A percentile compares a stretch with the other conserved stretches of the same genome.
Conservation (phyloP, 2,113 vertebrate genomes). For the Orycteropus afer region DNA sequence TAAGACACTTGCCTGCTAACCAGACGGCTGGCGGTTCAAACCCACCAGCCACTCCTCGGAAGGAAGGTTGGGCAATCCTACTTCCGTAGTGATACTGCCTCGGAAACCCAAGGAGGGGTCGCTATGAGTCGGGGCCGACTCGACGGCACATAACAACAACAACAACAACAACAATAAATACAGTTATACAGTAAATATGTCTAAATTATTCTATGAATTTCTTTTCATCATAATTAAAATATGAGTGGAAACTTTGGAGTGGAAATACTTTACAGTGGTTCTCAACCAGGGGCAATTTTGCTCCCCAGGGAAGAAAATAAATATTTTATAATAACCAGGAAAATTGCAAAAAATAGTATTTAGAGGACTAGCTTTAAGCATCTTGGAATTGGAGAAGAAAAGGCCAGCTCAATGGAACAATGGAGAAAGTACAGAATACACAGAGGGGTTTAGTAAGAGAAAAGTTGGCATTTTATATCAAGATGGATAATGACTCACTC, state of each 20-base stretch:
- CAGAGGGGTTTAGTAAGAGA: not conserved
- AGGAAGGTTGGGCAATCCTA: no score
- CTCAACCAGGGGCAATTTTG: not conserved
- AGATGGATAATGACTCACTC: not conserved
- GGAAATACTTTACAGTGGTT: not conserved
- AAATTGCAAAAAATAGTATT: not conserved
- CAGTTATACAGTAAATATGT: not conserved
- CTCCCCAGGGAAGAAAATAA: not conserved
- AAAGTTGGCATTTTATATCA: not conserved
- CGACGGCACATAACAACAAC: no score
- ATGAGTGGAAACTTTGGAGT: not conserved
- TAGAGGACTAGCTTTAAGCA: not conserved
- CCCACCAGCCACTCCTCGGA: no score
- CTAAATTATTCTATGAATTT: not conserved
- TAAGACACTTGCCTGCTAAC: no score
- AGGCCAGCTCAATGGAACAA: not conserved
- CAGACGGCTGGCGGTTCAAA: no score
- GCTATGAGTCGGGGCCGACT: no score
- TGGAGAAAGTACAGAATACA: not conserved
- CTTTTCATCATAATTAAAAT: slow-evolving; percentile 1
- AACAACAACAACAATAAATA: no score
- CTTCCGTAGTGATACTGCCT: no score
- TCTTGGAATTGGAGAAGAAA: not conserved
- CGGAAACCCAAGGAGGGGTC: no score
- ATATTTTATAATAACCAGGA: not conserved